Percentiles rank a stretch among this genome's conserved stretches.
These are phyloP conservation scores for Furnarius figulus DNA, from an alignment of 2,113 vertebrate genomes.

Conservation along the genomic window DNA sequence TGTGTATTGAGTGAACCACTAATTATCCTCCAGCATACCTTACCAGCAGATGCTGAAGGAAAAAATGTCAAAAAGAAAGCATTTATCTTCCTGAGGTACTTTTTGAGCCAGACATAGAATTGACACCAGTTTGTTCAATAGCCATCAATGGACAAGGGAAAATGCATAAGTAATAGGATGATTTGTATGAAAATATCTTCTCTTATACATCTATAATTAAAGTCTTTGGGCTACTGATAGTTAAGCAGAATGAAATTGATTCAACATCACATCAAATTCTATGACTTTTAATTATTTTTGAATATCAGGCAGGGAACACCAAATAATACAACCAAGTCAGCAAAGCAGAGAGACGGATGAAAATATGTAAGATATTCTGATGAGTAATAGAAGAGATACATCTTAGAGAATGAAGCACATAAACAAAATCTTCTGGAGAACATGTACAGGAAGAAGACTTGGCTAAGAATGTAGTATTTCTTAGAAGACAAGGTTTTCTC, in stretches of 20 bases:
- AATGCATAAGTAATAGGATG: neutral
- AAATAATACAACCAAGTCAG: neutral
- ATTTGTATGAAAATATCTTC: neutral
- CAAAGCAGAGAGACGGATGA: neutral
- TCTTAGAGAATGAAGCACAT: neutral
- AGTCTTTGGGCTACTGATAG: neutral
- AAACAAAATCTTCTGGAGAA: neutral
- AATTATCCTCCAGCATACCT: neutral
- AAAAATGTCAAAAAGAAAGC: rapidly evolving
- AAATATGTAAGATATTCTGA: rapidly evolving
- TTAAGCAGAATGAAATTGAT: neutral
- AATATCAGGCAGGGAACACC: neutral
- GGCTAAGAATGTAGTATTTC: neutral
- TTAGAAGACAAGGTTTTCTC: neutral
- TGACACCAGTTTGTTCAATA: neutral
- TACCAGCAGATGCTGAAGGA: neutral
- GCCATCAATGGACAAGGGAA: neutral
- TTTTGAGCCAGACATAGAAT: neutral
- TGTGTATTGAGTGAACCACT: neutral
- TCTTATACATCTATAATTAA: neutral
- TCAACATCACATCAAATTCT: neutral
- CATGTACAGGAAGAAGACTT: neutral
- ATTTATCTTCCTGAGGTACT: neutral
- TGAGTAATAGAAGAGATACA: neutral
- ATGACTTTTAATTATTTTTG: neutral